Percentiles rank a stretch among this genome's conserved stretches.
Conservation (phyloP, 2,113 vertebrate species). For the Oriolus oriolus region DNA sequence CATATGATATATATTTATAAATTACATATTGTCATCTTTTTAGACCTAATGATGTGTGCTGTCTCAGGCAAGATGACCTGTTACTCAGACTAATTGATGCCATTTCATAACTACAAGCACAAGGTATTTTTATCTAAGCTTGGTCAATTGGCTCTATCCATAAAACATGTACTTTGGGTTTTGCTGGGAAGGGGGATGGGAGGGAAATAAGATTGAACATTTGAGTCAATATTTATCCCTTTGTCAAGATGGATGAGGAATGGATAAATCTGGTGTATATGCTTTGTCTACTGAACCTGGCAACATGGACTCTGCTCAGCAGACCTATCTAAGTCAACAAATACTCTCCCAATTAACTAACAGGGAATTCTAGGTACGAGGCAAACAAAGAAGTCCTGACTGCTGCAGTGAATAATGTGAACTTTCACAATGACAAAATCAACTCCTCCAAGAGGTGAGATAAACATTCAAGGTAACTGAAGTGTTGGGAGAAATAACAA, state of each 20-base stretch:
- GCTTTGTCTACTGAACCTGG: conserved; percentile 9
- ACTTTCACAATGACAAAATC: not conserved
- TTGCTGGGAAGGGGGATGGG: not conserved
- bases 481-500: not conserved
- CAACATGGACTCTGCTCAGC: not conserved
- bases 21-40: not conserved
- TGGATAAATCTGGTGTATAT: conserved; percentile 14
- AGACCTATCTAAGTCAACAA: conserved; percentile 18
- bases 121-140: conserved; percentile 11
- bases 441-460: not conserved
- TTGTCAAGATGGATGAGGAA: conserved; percentile 34
- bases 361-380: not conserved
- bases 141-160: conserved; percentile 15
- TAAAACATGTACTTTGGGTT: not conserved
- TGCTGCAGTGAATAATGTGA: not conserved
- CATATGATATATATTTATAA: not conserved
- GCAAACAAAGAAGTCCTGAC: not conserved
- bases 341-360: conserved; percentile 2
- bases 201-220: not conserved
- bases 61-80: conserved; percentile 10
- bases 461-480: not conserved
- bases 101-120: not conserved
- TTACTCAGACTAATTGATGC: conserved; percentile 15
- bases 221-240: conserved; percentile 49
- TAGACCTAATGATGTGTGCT: conserved; percentile 1